Evolutionary conservation across 2,113 vertebrate species (phyloP).

Genomic region (Symphodus melops): DNA sequence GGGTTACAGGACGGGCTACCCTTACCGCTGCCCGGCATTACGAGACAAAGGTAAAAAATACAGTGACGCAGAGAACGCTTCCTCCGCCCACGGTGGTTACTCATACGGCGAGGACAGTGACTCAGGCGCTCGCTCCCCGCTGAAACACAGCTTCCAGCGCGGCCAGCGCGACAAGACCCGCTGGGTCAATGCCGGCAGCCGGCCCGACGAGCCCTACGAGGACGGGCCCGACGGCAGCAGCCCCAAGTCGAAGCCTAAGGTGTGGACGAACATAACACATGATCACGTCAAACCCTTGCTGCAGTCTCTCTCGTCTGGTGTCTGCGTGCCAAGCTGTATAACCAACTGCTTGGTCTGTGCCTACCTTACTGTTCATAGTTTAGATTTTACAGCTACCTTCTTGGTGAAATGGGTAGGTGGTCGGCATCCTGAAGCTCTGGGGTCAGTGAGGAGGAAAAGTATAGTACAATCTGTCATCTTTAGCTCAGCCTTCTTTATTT

Average conservation of each 20-base stretch:
- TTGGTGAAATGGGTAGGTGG: conserved; percentile 77
- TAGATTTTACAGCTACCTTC: conserved; percentile 89
- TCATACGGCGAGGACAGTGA: conserved; percentile 94
- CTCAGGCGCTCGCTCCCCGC: conserved; percentile 94
- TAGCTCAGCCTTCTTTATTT: neutral
- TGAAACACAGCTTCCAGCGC: conserved; percentile 99
- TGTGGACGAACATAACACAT: conserved; percentile 99
- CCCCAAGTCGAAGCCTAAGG: conserved; percentile 99
- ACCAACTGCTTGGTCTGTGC: conserved; percentile 99
- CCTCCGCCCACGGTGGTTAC: conserved; percentile 91
- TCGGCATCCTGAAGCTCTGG: conserved; percentile 88
- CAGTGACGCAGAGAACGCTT: conserved; percentile 93
- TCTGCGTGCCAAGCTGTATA: conserved; percentile 99
- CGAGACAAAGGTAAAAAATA: conserved; percentile 97
- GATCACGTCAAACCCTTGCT: conserved; percentile 99
- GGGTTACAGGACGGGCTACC: conserved; percentile 99
- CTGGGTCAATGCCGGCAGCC: conserved; percentile 93
- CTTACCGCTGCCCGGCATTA: conserved; percentile 95
- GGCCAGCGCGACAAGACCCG: conserved; percentile 98
- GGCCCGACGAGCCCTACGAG: conserved; percentile 92
- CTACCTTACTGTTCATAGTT: conserved; percentile 99
- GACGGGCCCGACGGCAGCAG: conserved; percentile 94
- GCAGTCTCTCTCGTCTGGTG: conserved; percentile 99
- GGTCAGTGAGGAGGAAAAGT: conserved; percentile 18
- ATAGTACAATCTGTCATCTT: neutral